Evolutionary conservation across 2,888 invertebrate species (phyloP), one percentile per base, ranked within the genome.

Genomic region (Thymelicus sylvestris): DNA sequence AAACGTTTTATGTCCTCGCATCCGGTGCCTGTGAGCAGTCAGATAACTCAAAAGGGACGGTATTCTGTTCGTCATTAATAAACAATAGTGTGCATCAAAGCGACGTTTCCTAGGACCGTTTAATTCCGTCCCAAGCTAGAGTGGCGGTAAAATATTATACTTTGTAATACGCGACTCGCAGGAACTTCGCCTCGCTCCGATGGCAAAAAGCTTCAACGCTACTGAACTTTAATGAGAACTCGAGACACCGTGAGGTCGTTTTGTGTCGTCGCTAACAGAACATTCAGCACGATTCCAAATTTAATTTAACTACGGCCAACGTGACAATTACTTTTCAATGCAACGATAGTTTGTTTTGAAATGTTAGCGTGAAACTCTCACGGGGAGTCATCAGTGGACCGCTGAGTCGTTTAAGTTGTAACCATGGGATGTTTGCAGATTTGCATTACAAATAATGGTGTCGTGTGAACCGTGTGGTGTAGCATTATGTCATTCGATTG

Each of bases 381-480:
- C 78, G 81, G 77, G 71, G 47, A 67, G 57, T 41, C 61, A 48
- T 62, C 65, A 66, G 50, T 44, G 31, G 31, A 31, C 31, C 44
- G 44, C 4, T 44, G 41, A 41, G 70, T 61, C 67, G 78, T 79
- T 31, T 31, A 31, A 31, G 31, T 31, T 31, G 84, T 86, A 84
- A 31, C 31, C 80, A 82, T 82, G 83, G 86, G 84, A 87, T 86
- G 86, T 86, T 82, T 82, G 86, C 86, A 83, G 86, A 85, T 87
- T 85, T 86, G 91, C 89, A 91, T 91, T 83, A 86, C 88, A 89
- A 91, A 87, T 87, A 82, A 82, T 62, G 52, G 79, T 79, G 80
- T 81, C 76, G 80, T 86, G 86, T 82, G 82, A 80, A 75, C 78
- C 77, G 80, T 80, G 81, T 78, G 77, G 15, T 60, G 15, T 12